Conservation (phyloP, 1,140 invertebrate genomes). For the Bradynema listronoti region DNA sequence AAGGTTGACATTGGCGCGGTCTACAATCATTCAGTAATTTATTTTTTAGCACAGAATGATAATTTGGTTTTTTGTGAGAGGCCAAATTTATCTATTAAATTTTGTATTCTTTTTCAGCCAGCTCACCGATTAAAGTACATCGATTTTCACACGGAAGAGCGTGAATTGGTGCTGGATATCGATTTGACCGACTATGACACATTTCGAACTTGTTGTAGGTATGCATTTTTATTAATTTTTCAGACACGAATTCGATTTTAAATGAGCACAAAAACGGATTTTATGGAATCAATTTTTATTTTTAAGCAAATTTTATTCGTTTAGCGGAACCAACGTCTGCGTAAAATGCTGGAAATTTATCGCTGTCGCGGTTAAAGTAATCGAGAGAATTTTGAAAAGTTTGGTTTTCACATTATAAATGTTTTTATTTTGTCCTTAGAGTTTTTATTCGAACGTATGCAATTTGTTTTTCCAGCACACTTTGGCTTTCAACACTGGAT, state of each 20-base stretch:
- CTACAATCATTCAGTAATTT: slow-evolving; percentile 69
- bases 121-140: slow-evolving; percentile 63
- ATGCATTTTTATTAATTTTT: too few species aligned
- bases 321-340: slow-evolving; percentile 76
- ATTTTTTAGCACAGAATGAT: slow-evolving; percentile 16
- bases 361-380: slow-evolving; percentile 80
- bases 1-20: slow-evolving; percentile 97
- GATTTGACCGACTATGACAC: slow-evolving; percentile 99
- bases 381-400: slow-evolving; percentile 75
- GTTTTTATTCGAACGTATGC: slow-evolving; percentile 10
- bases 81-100: too few species aligned
- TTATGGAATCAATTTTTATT: not conserved
- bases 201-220: slow-evolving; percentile 73
- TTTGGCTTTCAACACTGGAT: slow-evolving; percentile 87
- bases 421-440: slow-evolving; percentile 1
- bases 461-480: slow-evolving; percentile 67
- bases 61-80: too few species aligned
- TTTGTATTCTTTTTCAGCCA: slow-evolving; percentile 60
- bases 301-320: slow-evolving; percentile 18
- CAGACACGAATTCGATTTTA: too few species aligned
- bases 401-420: slow-evolving; percentile 12
- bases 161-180: slow-evolving; percentile 97
- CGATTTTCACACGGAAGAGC: slow-evolving; percentile 65
- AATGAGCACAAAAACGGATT: too few species aligned
- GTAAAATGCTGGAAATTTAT: slow-evolving; percentile 94